Conservation (phyloP, 2,888 invertebrate species). For the Callyntrura guangdongensis region DNA sequence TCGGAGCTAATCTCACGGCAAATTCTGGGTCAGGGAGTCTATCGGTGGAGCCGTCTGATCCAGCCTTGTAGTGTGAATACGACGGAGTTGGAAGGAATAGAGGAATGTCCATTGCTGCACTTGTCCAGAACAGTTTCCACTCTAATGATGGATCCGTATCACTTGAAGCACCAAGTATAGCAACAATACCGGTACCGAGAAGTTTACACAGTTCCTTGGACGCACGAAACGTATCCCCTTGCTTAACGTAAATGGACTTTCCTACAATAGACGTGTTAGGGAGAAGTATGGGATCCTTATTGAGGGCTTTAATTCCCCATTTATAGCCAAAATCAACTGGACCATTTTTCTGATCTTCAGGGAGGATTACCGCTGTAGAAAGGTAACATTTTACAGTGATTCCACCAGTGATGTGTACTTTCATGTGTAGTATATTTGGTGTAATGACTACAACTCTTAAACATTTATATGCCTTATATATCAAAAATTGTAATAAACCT, state of each 20-base stretch:
- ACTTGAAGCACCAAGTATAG: constrained; percentile 80
- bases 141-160: constrained; percentile 82
- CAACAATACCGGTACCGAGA: constrained; percentile 80
- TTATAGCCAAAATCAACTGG: constrained; percentile 83
- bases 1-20: constrained; percentile 81
- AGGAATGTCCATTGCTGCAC: constrained; percentile 82
- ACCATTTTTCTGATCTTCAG: constrained; percentile 82
- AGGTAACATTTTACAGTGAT: background rate
- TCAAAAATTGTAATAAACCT: background rate
- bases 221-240: constrained; percentile 93
- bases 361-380: constrained; percentile 81
- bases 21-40: constrained; percentile 81
- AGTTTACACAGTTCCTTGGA: constrained; percentile 87
- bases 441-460: too few relatives aligned
- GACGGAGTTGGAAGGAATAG: constrained; percentile 82
- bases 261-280: constrained; percentile 91
- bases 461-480: background rate
- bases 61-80: constrained; percentile 79
- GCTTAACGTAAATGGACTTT: constrained; percentile 91
- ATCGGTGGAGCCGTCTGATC: constrained; percentile 69
- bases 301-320: constrained; percentile 86
- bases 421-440: too few relatives aligned
- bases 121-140: constrained; percentile 83
- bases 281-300: constrained; percentile 90
- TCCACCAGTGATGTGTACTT: background rate